Conservation (phyloP, 2,113 vertebrate species). For the Xenopus tropicalis region UCB_Xtro_10.0 CM004446.2:53364001-53364500, state of each 20-base stretch:
- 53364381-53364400: not conserved
- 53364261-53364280: conserved; percentile 34
- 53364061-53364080: not conserved
- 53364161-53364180: conserved; percentile 30
- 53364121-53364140: conserved; percentile 34
- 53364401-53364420: not conserved
- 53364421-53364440: no score
- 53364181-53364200: conserved; percentile 43
- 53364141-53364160: conserved; percentile 43
- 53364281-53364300: conserved; percentile 5
- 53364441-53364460: no score
- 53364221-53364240: conserved; percentile 27
- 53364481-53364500: no score
- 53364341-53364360: not conserved
- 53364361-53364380: conserved; percentile 22
- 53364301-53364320: conserved; percentile 32
- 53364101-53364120: conserved; percentile 35
- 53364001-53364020: not conserved
- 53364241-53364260: conserved; percentile 38
- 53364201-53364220: conserved; percentile 40
- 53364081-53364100: conserved; percentile 4
- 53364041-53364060: conserved; percentile 7
- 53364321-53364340: conserved; percentile 31
- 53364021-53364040: not conserved
- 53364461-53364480: no score